Conservation (phyloP, 2,797 vertebrate genomes). For the Rhabdophis nuchalis region DNA sequence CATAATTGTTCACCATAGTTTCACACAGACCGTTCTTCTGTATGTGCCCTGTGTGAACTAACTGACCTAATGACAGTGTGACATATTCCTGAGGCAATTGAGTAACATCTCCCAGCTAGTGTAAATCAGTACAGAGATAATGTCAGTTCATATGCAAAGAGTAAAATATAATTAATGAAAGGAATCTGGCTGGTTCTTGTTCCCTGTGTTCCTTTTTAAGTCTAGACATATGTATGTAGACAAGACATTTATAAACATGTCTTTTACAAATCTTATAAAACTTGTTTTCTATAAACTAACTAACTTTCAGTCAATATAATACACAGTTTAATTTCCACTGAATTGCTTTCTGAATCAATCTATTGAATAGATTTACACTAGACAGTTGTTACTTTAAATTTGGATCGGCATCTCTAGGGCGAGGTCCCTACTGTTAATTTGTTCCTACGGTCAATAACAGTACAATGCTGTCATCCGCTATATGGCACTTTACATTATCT, state of each 20-base stretch:
- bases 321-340: slow-evolving; percentile 10
- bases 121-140: background rate
- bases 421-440: background rate
- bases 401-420: background rate
- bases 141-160: background rate
- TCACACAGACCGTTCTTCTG: background rate
- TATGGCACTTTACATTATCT: slow-evolving; percentile 47
- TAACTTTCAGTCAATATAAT: slow-evolving; percentile 32
- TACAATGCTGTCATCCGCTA: background rate
- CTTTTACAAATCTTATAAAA: background rate
- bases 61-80: background rate
- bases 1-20: background rate
- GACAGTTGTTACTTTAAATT: background rate
- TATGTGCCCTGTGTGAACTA: background rate
- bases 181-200: background rate
- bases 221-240: background rate
- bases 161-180: background rate
- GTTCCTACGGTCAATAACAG: slow-evolving; percentile 20
- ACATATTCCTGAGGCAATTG: background rate
- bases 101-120: background rate
- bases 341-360: slow-evolving; percentile 17
- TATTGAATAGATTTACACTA: background rate
- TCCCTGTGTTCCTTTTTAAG: background rate
- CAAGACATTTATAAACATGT: background rate
- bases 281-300: background rate